phyloP scores from a whole-genome alignment of 2,113 vertebrate genomes.

The Furnarius figulus region DNA sequence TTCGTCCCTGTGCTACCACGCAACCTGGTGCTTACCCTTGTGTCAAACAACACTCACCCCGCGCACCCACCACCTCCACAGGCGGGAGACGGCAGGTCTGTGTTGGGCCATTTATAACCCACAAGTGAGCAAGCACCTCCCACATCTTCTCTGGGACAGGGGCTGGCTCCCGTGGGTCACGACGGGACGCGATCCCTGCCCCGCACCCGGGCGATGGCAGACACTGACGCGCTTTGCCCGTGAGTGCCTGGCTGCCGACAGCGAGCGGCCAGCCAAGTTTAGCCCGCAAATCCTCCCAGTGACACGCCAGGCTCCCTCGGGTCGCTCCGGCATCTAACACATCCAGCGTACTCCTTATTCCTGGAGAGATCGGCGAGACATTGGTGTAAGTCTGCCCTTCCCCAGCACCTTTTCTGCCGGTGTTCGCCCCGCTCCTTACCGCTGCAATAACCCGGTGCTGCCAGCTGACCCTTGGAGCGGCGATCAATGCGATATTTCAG shows the following conservation, averaged over 20 bases:
- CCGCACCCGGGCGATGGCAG: not conserved
- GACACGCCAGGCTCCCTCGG: not conserved
- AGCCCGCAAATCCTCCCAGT: not conserved
- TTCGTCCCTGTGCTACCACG: fast-evolving
- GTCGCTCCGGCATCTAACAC: not conserved
- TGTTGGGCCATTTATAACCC: not conserved
- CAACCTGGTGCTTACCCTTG: not conserved
- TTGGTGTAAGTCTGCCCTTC: not conserved
- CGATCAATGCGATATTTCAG: not conserved
- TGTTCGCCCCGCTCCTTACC: not conserved
- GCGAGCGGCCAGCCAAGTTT: not conserved
- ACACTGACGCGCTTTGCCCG: not conserved
- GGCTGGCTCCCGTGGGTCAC: not conserved
- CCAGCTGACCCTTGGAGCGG: not conserved
- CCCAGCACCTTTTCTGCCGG: not conserved
- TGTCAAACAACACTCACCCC: not conserved
- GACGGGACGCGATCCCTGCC: not conserved
- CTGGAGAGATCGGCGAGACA: not conserved
- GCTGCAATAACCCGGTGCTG: not conserved
- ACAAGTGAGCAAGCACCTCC: not conserved
- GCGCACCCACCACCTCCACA: not conserved
- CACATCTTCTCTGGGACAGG: not conserved
- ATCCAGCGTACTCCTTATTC: not conserved
- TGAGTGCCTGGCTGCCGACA: not conserved
- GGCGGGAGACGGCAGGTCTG: fast-evolving